phyloP scores from a whole-genome alignment of 2,797 vertebrate genomes.

The Hemibagrus guttatus region DNA sequence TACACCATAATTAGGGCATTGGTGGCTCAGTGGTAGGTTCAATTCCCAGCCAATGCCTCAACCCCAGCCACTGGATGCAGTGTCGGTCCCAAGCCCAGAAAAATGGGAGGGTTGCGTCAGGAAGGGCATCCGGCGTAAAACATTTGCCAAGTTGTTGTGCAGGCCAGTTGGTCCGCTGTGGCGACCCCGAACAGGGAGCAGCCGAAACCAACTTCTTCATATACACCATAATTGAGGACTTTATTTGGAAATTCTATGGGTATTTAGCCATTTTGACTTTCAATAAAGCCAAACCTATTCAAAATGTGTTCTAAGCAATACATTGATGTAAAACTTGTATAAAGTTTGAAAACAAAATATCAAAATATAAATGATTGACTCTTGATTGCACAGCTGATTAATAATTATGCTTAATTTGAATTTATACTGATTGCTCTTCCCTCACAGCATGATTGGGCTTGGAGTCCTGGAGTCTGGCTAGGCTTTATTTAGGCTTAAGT shows the following conservation, averaged over 20 bases:
- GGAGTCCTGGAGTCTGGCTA: not conserved
- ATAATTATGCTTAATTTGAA: constrained; percentile 25
- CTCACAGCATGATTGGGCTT: not conserved
- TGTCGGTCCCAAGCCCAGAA: no score
- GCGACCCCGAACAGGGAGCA: no score
- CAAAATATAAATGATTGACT: not conserved
- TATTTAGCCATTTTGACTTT: not conserved
- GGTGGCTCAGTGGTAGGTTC: no score
- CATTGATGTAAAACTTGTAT: no score
- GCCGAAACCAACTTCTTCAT: no score
- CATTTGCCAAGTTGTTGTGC: no score
- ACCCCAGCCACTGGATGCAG: no score
- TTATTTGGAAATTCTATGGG: not conserved
- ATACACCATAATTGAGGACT: not conserved
- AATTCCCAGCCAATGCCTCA: no score
- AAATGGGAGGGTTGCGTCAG: no score
- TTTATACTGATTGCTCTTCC: not conserved
- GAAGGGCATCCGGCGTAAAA: no score
- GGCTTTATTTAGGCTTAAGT: not conserved
- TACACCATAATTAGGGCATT: not conserved
- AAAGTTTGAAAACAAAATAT: no score
- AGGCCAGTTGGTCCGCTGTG: no score
- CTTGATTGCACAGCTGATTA: not conserved
- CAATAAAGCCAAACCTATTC: not conserved
- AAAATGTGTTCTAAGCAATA: not conserved